A percentile compares a stretch with the other conserved stretches of the same genome.
Conservation (phyloP, 2,113 vertebrate genomes). For the Pithys albifrons region DNA sequence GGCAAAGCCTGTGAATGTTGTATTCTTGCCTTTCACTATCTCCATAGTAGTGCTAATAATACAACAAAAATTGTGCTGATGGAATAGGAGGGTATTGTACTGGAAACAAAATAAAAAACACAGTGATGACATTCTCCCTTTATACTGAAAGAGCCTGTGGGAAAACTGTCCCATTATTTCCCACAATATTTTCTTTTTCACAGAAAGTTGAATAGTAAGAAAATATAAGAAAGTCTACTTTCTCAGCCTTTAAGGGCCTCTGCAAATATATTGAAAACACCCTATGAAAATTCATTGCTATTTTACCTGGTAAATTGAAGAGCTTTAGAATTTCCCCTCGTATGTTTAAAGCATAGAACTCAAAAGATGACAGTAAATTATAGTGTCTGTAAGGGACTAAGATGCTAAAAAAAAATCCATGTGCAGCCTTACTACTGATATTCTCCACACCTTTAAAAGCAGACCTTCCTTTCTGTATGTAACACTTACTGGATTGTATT, state of each 20-base stretch:
- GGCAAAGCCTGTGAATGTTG: not conserved
- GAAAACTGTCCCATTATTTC: conserved; percentile 63
- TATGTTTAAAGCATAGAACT: not conserved
- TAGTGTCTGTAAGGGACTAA: not conserved
- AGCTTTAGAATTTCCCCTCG: not conserved
- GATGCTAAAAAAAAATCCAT: not conserved
- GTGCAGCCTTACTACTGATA: not conserved
- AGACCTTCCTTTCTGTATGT: not conserved
- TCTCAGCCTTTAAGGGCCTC: not conserved
- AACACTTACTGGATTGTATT: not conserved
- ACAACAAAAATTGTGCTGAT: conserved; percentile 68
- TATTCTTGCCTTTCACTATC: conserved; percentile 64
- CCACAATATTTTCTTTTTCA: conserved; percentile 47
- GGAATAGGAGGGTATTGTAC: conserved; percentile 63
- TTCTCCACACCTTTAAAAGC: not conserved
- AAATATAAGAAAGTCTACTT: not conserved
- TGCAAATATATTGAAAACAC: not conserved
- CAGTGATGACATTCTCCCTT: conserved; percentile 45
- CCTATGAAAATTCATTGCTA: not conserved
- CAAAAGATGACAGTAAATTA: not conserved
- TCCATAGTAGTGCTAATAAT: conserved; percentile 56
- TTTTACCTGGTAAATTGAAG: not conserved
- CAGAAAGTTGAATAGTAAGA: not conserved
- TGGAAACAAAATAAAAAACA: conserved; percentile 32
- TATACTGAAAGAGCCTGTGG: conserved; percentile 27